These are phyloP conservation scores for Panurus biarmicus DNA, from an alignment of 2,113 vertebrate species.

Conservation along the genomic window DNA sequence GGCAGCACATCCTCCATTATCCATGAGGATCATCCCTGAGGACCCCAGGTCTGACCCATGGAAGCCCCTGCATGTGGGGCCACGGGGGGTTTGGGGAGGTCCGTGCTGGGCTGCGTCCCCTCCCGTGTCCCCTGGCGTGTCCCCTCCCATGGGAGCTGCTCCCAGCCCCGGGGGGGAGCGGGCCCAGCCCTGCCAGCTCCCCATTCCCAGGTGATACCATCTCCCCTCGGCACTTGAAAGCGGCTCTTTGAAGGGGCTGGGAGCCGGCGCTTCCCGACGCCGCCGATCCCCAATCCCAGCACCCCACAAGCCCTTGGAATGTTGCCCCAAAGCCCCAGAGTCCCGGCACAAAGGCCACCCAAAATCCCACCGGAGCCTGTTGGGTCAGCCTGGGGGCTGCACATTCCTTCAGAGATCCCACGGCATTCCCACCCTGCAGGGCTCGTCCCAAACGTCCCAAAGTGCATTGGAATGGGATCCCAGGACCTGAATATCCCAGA, in stretches of 20 bases:
- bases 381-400: neutral
- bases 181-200: neutral
- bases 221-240: neutral
- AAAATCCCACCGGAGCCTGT: neutral
- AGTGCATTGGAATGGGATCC: neutral
- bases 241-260: neutral
- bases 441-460: neutral
- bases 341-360: neutral
- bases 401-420: neutral
- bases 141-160: neutral
- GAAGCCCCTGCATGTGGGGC: neutral
- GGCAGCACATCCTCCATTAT: too few species aligned
- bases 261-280: neutral
- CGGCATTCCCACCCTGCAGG: neutral
- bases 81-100: neutral
- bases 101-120: neutral
- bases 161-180: neutral
- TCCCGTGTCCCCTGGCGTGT: neutral
- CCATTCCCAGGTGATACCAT: neutral
- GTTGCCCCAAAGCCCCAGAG: neutral
- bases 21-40: neutral
- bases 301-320: neutral
- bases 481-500: neutral
- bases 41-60: neutral
- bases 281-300: neutral